Conservation (phyloP, 2,888 invertebrate species). For the Prenolepis imparis region DNA sequence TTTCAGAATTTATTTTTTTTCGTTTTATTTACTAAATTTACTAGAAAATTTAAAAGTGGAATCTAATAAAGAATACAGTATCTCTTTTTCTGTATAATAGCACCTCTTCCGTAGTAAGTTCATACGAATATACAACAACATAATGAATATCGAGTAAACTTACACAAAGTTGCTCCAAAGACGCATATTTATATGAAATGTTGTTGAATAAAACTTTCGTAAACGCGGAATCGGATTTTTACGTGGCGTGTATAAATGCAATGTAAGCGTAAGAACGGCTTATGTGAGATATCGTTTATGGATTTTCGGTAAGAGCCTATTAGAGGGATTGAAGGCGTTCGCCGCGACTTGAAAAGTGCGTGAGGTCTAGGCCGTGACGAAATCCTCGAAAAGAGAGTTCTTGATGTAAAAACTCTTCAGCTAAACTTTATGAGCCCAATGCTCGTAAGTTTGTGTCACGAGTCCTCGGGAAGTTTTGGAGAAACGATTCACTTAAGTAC, state of each 20-base stretch:
- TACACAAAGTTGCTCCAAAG: slow-evolving; percentile 17
- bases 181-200: slow-evolving; percentile 20
- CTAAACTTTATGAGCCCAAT: slow-evolving; percentile 72
- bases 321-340: slow-evolving; percentile 67
- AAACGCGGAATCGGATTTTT: slow-evolving; percentile 17
- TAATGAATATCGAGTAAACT: not conserved
- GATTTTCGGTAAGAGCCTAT: slow-evolving; percentile 67
- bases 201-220: slow-evolving; percentile 16
- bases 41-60: slow-evolving; percentile 21
- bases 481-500: slow-evolving; percentile 75
- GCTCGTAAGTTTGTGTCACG: slow-evolving; percentile 71
- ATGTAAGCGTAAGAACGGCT: slow-evolving; percentile 53
- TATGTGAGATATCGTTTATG: slow-evolving; percentile 61
- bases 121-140: slow-evolving; percentile 13
- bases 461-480: slow-evolving; percentile 69
- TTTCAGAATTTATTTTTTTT: slow-evolving; percentile 39
- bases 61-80: not conserved
- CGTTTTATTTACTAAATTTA: slow-evolving; percentile 5
- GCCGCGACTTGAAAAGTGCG: slow-evolving; percentile 59
- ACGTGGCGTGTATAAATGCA: slow-evolving; percentile 47
- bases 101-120: slow-evolving; percentile 11
- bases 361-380: slow-evolving; percentile 63
- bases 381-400: slow-evolving; percentile 64
- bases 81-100: not conserved
- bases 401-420: slow-evolving; percentile 75